Evolutionary conservation across 2,888 invertebrate genomes (phyloP).

Genomic region (Heliothis peltigera): DNA sequence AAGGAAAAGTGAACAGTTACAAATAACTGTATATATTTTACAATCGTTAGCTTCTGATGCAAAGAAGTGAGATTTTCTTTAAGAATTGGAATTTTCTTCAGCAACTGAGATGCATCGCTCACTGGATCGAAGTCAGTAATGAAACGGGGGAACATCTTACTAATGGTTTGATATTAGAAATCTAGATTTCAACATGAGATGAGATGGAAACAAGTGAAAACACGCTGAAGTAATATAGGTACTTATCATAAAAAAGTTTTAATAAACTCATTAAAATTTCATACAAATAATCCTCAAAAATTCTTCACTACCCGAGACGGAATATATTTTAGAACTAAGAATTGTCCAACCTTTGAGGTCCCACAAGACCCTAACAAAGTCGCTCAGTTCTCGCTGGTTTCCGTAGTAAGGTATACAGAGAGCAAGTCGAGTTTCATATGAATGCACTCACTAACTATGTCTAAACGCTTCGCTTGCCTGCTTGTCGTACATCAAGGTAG

Average conservation of each 20-base stretch:
- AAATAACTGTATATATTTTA: constrained; percentile 6
- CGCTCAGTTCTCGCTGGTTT: constrained; percentile 10
- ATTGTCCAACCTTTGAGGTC: neutral
- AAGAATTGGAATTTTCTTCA: constrained; percentile 6
- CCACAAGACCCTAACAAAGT: neutral
- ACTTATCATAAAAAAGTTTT: too few species aligned
- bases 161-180: constrained; percentile 2
- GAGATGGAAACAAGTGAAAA: too few species aligned
- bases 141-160: constrained; percentile 43
- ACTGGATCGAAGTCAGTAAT: constrained; percentile 38
- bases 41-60: constrained; percentile 42
- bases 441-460: constrained; percentile 72
- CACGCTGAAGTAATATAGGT: too few species aligned
- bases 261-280: too few species aligned
- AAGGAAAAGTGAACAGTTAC: constrained; percentile 18
- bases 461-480: constrained; percentile 59
- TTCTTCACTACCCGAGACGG: neutral
- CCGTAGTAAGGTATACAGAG: constrained; percentile 52
- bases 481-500: constrained; percentile 31
- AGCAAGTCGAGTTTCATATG: constrained; percentile 66
- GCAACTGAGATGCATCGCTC: constrained; percentile 40
- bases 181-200: too few species aligned
- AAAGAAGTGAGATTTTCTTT: constrained; percentile 42
- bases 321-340: neutral
- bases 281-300: neutral